Percentiles rank a stretch among this genome's conserved stretches.
These are phyloP conservation scores for Drosophila formosana DNA, from an alignment of 2,888 invertebrate species.

Conservation along the genomic window DNA sequence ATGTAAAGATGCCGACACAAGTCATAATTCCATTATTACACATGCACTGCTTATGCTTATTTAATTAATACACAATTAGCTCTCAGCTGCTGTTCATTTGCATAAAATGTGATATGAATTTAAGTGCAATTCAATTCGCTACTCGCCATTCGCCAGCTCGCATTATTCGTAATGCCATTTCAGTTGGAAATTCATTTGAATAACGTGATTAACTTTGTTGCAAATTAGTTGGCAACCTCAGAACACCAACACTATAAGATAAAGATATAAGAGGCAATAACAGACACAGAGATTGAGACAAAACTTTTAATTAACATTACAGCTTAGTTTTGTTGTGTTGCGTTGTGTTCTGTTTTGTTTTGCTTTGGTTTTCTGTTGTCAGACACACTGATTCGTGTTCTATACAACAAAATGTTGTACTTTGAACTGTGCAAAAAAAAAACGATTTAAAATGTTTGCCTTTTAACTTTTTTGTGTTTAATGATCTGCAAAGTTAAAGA, in stretches of 20 bases:
- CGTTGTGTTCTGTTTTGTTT: neutral
- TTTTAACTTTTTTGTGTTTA: conserved; percentile 21
- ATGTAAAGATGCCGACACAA: conserved; percentile 4
- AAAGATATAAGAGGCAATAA: conserved; percentile 25
- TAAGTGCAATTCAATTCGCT: conserved; percentile 50
- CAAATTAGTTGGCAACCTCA: conserved; percentile 63
- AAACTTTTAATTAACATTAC: conserved; percentile 75
- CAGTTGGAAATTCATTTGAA: conserved; percentile 58
- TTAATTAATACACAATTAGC: conserved; percentile 76
- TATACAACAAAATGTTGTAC: conserved; percentile 18
- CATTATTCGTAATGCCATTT: conserved; percentile 2
- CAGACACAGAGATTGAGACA: conserved; percentile 22
- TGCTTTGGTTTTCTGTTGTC: neutral
- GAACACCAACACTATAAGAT: conserved; percentile 29
- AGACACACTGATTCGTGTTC: conserved; percentile 32
- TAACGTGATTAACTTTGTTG: conserved; percentile 67
- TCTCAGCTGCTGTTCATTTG: conserved; percentile 57
- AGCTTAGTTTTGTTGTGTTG: conserved; percentile 36
- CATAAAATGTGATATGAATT: conserved; percentile 66
- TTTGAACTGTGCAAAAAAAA: conserved; percentile 11
- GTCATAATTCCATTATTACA: conserved; percentile 53
- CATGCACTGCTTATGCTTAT: conserved; percentile 55
- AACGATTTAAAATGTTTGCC: neutral
- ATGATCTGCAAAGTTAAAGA: conserved; percentile 26
- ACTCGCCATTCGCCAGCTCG: neutral